Evolutionary conservation across 2,113 vertebrate species (phyloP).

Genomic region (Anser brachyrhynchus): DNA sequence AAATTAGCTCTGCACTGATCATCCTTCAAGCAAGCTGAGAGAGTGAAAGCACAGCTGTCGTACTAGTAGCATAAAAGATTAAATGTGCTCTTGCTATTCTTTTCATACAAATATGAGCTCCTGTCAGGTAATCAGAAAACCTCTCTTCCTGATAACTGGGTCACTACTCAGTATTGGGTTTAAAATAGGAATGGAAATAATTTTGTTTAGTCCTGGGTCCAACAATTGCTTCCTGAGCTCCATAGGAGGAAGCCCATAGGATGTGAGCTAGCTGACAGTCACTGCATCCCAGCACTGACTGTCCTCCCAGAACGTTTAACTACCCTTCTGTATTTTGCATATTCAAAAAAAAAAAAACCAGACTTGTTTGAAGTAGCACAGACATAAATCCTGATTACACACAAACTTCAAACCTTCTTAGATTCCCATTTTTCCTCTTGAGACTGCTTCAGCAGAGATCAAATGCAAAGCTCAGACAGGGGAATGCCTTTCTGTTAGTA

Average conservation of each 20-base stretch:
- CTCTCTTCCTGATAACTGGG: slow-evolving; percentile 67
- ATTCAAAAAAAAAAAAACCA: neutral
- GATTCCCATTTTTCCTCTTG: neutral
- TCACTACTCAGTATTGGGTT: slow-evolving; percentile 39
- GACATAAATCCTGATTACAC: neutral
- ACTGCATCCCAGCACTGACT: neutral
- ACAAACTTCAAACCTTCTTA: neutral
- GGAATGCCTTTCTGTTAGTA: neutral
- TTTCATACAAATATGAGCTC: slow-evolving; percentile 45
- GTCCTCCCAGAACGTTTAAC: neutral
- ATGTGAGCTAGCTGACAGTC: neutral
- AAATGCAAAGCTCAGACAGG: neutral
- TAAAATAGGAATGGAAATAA: neutral
- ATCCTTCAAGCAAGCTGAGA: slow-evolving; percentile 38
- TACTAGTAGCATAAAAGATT: slow-evolving; percentile 55
- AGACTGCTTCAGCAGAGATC: neutral
- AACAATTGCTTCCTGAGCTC: neutral
- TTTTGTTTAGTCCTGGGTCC: neutral
- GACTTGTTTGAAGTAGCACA: neutral
- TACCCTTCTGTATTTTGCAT: neutral
- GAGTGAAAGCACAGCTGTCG: slow-evolving; percentile 56
- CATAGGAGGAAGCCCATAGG: neutral
- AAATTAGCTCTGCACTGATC: slow-evolving; percentile 44
- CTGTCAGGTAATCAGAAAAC: slow-evolving; percentile 69
- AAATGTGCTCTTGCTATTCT: slow-evolving; percentile 57